These are phyloP conservation scores for Pygocentrus nattereri DNA, from an alignment of 2,797 vertebrate genomes.

Conservation along the genomic window DNA sequence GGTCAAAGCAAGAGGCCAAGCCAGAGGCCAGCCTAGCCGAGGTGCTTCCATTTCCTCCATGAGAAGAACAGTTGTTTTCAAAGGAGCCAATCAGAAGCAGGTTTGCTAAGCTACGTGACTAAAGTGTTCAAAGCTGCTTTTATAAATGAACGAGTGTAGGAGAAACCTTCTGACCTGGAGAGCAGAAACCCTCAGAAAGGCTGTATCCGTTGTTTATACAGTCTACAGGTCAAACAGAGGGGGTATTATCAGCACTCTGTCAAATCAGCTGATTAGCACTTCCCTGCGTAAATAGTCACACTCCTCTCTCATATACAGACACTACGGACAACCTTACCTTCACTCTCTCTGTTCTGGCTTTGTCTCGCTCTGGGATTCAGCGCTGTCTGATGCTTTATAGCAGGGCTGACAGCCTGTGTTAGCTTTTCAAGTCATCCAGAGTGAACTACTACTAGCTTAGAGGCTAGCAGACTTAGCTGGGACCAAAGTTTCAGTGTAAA, in stretches of 20 bases:
- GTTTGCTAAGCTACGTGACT: not conserved
- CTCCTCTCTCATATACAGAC: conserved; percentile 31
- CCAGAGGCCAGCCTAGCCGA: not conserved
- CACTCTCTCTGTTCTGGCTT: not conserved
- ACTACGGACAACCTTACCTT: conserved; percentile 1
- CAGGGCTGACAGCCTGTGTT: not conserved
- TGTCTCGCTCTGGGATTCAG: not conserved
- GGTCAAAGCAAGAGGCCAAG: not conserved
- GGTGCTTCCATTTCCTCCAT: not conserved
- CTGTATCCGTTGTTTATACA: not conserved
- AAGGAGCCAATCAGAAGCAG: not conserved
- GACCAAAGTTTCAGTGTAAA: too few relatives aligned
- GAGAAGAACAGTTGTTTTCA: conserved; percentile 1
- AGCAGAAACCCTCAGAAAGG: not conserved
- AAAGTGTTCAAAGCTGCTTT: not conserved
- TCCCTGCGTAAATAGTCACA: conserved; percentile 44
- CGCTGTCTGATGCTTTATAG: conserved; percentile 1
- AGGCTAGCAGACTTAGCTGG: too few relatives aligned
- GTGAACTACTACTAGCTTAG: not conserved
- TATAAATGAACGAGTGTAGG: not conserved
- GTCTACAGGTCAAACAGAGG: conserved; percentile 11
- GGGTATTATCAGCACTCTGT: conserved; percentile 41
- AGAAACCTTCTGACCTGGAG: not conserved
- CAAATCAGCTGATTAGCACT: conserved; percentile 49
- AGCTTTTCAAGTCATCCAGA: not conserved